phyloP scores from a whole-genome alignment of 2,797 vertebrate species.

The Acanthiza pusilla region DNA sequence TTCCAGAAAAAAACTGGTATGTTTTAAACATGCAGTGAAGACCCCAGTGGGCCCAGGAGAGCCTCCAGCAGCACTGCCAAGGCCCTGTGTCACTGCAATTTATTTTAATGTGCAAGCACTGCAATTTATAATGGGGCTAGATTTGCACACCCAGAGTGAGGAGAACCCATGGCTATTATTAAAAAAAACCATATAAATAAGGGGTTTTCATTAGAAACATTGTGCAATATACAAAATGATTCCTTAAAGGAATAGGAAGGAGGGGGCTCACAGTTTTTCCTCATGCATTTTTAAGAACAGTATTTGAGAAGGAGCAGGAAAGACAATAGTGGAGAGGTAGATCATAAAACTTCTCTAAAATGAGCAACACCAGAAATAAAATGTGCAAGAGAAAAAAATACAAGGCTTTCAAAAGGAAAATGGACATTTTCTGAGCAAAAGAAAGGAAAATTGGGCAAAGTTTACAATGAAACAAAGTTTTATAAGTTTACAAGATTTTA shows the following conservation, averaged over 20 bases:
- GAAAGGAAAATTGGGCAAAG: not conserved
- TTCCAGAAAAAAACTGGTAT: not conserved
- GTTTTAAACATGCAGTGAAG: not conserved
- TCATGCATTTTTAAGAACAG: not conserved
- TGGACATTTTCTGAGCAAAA: not conserved
- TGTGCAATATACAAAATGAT: not conserved
- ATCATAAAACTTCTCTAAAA: not conserved
- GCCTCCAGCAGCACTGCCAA: not conserved
- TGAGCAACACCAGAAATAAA: not conserved
- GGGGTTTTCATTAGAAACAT: slow-evolving; percentile 26
- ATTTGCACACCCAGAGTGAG: not conserved
- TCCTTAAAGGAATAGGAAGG: not conserved
- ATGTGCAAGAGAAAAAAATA: fast-evolving
- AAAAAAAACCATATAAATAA: not conserved
- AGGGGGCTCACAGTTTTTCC: not conserved
- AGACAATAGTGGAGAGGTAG: not conserved
- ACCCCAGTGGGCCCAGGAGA: not conserved
- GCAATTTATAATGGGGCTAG: not conserved
- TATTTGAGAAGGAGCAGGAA: not conserved
- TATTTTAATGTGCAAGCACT: slow-evolving; percentile 17
- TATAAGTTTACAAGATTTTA: not conserved
- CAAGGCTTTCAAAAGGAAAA: not conserved
- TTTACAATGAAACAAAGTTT: not conserved
- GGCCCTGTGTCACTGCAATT: not conserved
- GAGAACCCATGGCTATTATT: not conserved